Evolutionary conservation across 2,113 vertebrate species (phyloP).

Genomic region (Notothenia rossii): DNA sequence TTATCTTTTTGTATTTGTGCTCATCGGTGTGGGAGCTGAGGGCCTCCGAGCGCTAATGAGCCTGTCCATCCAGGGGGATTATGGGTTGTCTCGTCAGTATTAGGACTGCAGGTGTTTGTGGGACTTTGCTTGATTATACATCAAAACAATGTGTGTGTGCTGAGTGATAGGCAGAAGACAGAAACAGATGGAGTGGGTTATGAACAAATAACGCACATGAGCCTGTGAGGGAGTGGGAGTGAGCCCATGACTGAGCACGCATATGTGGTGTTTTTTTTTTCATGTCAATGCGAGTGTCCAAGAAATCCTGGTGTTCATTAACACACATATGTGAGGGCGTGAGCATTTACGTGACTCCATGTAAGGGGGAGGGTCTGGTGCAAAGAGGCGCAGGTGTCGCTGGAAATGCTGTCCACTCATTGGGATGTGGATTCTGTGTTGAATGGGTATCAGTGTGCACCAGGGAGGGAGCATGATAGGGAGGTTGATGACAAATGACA

Average conservation of each 20-base stretch:
- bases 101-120: slow-evolving; percentile 61
- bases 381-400: slow-evolving; percentile 68
- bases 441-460: slow-evolving; percentile 7
- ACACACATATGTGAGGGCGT: slow-evolving; percentile 23
- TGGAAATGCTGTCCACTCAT: slow-evolving; percentile 63
- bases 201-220: slow-evolving; percentile 63
- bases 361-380: slow-evolving; percentile 5
- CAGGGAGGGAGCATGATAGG: slow-evolving; percentile 6
- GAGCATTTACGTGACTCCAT: neutral
- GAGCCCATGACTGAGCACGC: slow-evolving; percentile 35
- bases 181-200: slow-evolving; percentile 72
- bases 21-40: slow-evolving; percentile 31
- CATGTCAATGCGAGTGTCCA: slow-evolving; percentile 17
- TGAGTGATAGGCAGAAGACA: slow-evolving; percentile 24
- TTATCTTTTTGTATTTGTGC: slow-evolving; percentile 14
- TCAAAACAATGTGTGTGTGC: slow-evolving; percentile 41
- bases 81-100: slow-evolving; percentile 44
- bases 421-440: slow-evolving; percentile 9
- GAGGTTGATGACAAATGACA: slow-evolving; percentile 68
- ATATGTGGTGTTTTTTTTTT: slow-evolving; percentile 47
- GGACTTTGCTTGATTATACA: slow-evolving; percentile 47
- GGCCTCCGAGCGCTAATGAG: slow-evolving; percentile 49
- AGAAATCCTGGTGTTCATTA: slow-evolving; percentile 9
- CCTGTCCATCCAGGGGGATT: slow-evolving; percentile 58
- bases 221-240: slow-evolving; percentile 46